Percentiles rank a stretch among this genome's conserved stretches.
These are phyloP conservation scores for Gobius niger DNA, from an alignment of 2,113 vertebrate species.

Conservation along the genomic window DNA sequence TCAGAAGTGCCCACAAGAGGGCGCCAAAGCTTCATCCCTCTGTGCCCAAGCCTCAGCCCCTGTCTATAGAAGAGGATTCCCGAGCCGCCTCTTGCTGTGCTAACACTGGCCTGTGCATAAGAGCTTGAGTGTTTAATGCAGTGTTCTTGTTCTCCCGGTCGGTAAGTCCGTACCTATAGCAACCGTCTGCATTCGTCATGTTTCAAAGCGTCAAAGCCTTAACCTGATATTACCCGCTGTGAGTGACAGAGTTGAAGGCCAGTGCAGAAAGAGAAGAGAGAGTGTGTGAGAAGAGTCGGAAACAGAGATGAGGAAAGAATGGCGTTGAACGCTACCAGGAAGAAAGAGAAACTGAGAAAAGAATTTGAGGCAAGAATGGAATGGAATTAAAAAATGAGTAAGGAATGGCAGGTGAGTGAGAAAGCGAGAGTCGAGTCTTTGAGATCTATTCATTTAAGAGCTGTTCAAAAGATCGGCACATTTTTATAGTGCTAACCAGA, in stretches of 20 bases:
- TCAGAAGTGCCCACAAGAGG: constrained; percentile 58
- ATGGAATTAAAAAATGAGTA: too few relatives aligned
- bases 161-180: constrained; percentile 27
- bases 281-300: background rate
- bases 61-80: background rate
- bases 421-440: too few relatives aligned
- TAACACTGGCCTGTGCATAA: background rate
- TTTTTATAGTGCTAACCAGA: too few relatives aligned
- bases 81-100: background rate
- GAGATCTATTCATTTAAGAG: too few relatives aligned
- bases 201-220: constrained; percentile 2
- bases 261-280: constrained; percentile 8
- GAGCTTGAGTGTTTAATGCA: background rate
- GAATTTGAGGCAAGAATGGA: background rate
- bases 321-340: too few relatives aligned
- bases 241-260: constrained; percentile 28
- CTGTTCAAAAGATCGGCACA: too few relatives aligned
- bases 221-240: constrained; percentile 20
- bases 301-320: background rate
- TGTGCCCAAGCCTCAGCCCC: background rate
- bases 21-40: constrained; percentile 52
- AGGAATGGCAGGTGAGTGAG: too few relatives aligned
- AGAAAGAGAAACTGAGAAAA: background rate
- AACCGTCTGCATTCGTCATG: constrained; percentile 26
- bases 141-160: constrained; percentile 2